Base-by-base conservation (phyloP, 2,888 invertebrate species). In the Elaeidobius kamerunicus region DNA sequence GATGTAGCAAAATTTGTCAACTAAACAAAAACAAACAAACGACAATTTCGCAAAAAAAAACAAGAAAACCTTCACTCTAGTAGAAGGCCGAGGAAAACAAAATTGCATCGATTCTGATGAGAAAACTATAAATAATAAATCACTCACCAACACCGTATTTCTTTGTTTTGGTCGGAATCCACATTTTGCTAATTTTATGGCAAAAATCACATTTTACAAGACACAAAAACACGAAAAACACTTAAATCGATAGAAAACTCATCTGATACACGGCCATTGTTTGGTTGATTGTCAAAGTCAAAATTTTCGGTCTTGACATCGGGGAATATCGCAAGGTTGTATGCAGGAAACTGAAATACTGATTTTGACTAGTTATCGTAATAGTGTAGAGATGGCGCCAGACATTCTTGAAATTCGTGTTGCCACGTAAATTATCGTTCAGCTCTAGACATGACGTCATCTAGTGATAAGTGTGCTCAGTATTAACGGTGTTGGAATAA, bases 71-170 rank as follows among this genome's bases (percentile, higher is more conserved):
- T 6, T 23, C 9, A 4, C 9, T 23, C 43, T 9, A 30, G n/a
- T n/a, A n/a, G n/a, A n/a, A n/a, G 30, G 19, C 12, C 30, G n/a
- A 38, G 7, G 11, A 19, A 27, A 17, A 27, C 12, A 23, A 14
- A 41, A 14, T 41, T 2, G n/a, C 18, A n/a, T 11, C 11, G 17
- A 14, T 27, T 45, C 35, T 23, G 9, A 23, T 6, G 23, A 4
- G n/a, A 23, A 23, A 9, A 6, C 9, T 23, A 17, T 35, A 45
- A 18, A 36, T 34, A 23, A 35, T 12, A 34, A 9, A 38, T 20
- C n/a, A 79, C 85, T 83, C 77, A 85, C 85, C 85, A 73, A 85
- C 84, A 65, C 82, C 86, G 74, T 85, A 80, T 77, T 86, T 86
- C 63, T 84, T 82, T 57, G 81, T 79, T 76, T 85, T 86, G 60